A percentile compares a stretch with the other conserved stretches of the same genome.
Conservation (phyloP, 2,888 invertebrate genomes). For the Drosophila cognata region DNA sequence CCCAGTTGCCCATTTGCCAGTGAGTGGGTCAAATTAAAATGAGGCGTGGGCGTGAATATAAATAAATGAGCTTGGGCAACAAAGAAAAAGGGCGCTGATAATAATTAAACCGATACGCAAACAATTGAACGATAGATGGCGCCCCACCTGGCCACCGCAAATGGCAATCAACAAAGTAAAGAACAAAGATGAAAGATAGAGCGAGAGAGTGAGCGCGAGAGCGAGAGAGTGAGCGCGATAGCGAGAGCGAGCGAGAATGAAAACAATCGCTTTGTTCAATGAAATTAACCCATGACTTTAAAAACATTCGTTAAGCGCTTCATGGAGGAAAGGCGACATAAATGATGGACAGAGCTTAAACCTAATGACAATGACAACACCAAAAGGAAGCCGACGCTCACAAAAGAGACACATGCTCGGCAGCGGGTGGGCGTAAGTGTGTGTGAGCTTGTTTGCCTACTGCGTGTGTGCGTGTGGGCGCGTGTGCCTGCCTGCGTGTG, state of each 20-base stretch:
- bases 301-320: slow-evolving; percentile 51
- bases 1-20: slow-evolving; percentile 44
- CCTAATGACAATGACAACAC: slow-evolving; percentile 47
- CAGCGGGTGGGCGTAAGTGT: slow-evolving; percentile 11
- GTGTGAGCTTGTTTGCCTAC: slow-evolving; percentile 6
- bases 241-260: not conserved
- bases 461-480: slow-evolving; percentile 9
- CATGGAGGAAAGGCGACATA: slow-evolving; percentile 26
- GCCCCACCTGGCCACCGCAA: slow-evolving; percentile 64
- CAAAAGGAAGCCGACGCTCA: slow-evolving; percentile 34
- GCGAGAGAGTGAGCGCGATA: not conserved
- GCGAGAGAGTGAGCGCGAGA: not conserved
- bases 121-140: slow-evolving; percentile 77
- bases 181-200: not conserved
- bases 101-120: slow-evolving; percentile 78
- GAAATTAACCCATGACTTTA: slow-evolving; percentile 59
- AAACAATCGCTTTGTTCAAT: not conserved
- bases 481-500: slow-evolving; percentile 7
- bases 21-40: slow-evolving; percentile 74
- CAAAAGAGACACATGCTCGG: slow-evolving; percentile 35
- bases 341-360: slow-evolving; percentile 62
- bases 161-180: slow-evolving; percentile 31
- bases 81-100: slow-evolving; percentile 60
- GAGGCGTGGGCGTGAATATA: slow-evolving; percentile 79
- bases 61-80: slow-evolving; percentile 65